Percentiles rank a stretch among this genome's conserved stretches.
Conservation (phyloP, 2,888 invertebrate species). For the Scaptomyza cyrtandrae region DNA sequence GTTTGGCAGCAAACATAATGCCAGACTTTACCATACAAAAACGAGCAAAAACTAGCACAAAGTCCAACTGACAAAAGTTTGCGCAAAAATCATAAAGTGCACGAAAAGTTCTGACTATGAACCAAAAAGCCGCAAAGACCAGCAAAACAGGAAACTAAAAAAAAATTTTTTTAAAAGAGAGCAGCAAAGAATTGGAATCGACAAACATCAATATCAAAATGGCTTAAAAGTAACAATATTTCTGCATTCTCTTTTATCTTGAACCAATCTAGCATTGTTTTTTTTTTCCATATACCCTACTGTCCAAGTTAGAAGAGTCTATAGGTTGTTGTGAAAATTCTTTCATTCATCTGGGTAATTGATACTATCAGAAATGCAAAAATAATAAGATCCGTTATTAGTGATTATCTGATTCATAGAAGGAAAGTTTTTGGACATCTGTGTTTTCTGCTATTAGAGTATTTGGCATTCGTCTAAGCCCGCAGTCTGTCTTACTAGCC, state of each 20-base stretch:
- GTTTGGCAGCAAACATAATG: conserved; percentile 38
- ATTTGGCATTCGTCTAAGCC: background rate
- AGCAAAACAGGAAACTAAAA: conserved; percentile 16
- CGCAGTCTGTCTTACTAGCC: background rate
- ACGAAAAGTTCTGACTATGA: conserved; percentile 44
- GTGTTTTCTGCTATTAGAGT: background rate
- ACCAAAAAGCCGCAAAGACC: conserved; percentile 20
- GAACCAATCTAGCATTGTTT: conserved; percentile 2
- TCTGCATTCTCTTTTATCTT: conserved; percentile 12
- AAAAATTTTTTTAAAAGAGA: background rate
- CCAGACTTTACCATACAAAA: conserved; percentile 13
- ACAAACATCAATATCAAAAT: conserved; percentile 67
- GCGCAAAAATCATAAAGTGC: conserved; percentile 70
- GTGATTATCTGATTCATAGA: background rate
- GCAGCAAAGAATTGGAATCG: conserved; percentile 44
- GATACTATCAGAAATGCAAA: too few relatives aligned
- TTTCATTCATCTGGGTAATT: too few relatives aligned
- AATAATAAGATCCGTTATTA: too few relatives aligned
- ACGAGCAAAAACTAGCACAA: conserved; percentile 19
- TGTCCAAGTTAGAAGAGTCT: background rate
- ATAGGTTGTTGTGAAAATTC: too few relatives aligned
- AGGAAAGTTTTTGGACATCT: background rate
- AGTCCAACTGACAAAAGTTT: conserved; percentile 61
- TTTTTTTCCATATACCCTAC: conserved; percentile 23
- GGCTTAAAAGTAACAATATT: conserved; percentile 49